These are phyloP conservation scores for Brachionus asplanchnoidis DNA, from an alignment of 1,140 invertebrate genomes.

Conservation along the genomic window DNA sequence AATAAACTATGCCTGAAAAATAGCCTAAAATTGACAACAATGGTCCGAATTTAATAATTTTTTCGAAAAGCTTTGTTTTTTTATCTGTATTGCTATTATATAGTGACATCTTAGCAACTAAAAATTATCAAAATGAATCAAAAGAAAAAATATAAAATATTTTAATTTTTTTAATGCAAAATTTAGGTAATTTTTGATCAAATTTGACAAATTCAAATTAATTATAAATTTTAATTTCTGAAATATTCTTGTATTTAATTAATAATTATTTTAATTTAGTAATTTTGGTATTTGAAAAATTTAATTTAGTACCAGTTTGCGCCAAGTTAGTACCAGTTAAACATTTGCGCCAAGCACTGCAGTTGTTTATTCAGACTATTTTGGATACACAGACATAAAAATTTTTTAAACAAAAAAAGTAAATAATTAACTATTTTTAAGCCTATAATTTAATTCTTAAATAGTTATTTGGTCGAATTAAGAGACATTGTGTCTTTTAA, in stretches of 20 bases:
- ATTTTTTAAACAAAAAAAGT: no score
- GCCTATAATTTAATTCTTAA: no score
- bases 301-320: no score
- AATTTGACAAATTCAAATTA: not conserved
- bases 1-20: slow-evolving; percentile 15
- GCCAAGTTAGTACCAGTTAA: no score
- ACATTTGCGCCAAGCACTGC: no score
- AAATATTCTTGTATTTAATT: not conserved
- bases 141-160: not conserved
- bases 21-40: not conserved
- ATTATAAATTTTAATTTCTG: not conserved
- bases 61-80: not conserved
- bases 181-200: not conserved
- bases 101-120: slow-evolving; percentile 19
- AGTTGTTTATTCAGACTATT: no score
- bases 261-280: no score
- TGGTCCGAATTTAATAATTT: slow-evolving; percentile 44
- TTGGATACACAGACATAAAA: no score
- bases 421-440: no score
- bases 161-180: not conserved
- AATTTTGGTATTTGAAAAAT: not conserved
- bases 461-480: no score
- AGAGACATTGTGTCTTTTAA: no score
- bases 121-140: not conserved
- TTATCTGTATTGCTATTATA: not conserved